phyloP scores from a whole-genome alignment of 2,797 vertebrate species.

The Thaleichthys pacificus region DNA sequence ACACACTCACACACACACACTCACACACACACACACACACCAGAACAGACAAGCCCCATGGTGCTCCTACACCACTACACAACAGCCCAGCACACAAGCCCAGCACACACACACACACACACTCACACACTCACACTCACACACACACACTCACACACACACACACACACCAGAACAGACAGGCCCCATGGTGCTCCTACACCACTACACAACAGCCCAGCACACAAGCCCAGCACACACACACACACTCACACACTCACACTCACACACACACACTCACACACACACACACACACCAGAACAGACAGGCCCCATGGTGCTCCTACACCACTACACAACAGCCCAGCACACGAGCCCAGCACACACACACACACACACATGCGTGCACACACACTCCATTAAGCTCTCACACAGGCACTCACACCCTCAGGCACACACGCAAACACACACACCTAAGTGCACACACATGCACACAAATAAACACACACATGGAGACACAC shows the following conservation, averaged over 20 bases:
- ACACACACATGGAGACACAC: too few species aligned
- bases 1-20: too few species aligned
- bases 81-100: neutral
- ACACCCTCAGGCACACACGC: too few species aligned
- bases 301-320: constrained; percentile 64
- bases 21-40: too few species aligned
- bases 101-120: constrained; percentile 11
- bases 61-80: constrained; percentile 27
- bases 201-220: neutral
- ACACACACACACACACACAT: constrained; percentile 9
- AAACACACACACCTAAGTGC: neutral
- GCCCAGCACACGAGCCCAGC: neutral
- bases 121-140: too few species aligned
- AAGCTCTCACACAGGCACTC: too few species aligned
- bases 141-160: too few species aligned
- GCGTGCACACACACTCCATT: too few species aligned
- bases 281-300: constrained; percentile 30
- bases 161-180: constrained; percentile 59
- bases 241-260: neutral
- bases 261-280: too few species aligned
- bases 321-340: neutral
- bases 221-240: constrained; percentile 13
- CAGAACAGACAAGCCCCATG: constrained; percentile 66
- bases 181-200: constrained; percentile 54
- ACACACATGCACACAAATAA: too few species aligned